Evolutionary conservation across 2,113 vertebrate genomes (phyloP), one percentile per base, ranked within the genome.

Genomic region (Orycteropus afer): DNA sequence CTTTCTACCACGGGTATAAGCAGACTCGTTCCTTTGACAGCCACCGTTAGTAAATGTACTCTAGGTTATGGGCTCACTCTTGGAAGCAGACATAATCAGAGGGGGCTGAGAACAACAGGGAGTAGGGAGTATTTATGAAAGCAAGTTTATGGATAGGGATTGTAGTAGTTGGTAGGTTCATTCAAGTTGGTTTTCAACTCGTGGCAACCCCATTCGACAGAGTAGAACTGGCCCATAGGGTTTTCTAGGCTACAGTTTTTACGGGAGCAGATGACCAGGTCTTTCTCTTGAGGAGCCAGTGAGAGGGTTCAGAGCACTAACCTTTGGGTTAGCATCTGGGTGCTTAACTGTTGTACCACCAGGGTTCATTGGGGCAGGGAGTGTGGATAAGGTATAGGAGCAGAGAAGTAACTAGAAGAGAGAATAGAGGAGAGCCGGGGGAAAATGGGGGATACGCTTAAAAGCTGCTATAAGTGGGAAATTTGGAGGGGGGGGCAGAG

Each of bases 381-480:
- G 2, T 15, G 11, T 13, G 49, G 89, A 49, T 29, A 86, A 59
- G 51, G 47, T 9, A 2, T 13, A 25, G 5, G 14, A 40, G 53
- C 11, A 55, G 29, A 95, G n/a, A 59, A 45, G 15, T 7, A 3
- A 29, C 25, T 8, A 23, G 20, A 47, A 45, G 55, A 53, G 15
- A 6, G 10, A 22, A 23, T 53, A 34, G 27, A 86, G 32, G 49
- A 81, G 82, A 80, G 74, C 7, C 7, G 3, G 22, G 13, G 29
- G 42, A 32, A 7, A 49, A 11, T 2, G 29, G 2, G 11, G 4
- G 29, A 1, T 45, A 27, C 22, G 13, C 3, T 45, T 20, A 18
- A 13, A 61, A 83, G 25, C 10, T 82, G 10, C 13, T 29, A 2
- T 45, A 79, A 94, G 37, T 37, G 25, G 57, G 8, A 45, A 49